These are phyloP conservation scores for Lagodon rhomboides DNA, from an alignment of 2,797 vertebrate species.

Conservation along the genomic window DNA sequence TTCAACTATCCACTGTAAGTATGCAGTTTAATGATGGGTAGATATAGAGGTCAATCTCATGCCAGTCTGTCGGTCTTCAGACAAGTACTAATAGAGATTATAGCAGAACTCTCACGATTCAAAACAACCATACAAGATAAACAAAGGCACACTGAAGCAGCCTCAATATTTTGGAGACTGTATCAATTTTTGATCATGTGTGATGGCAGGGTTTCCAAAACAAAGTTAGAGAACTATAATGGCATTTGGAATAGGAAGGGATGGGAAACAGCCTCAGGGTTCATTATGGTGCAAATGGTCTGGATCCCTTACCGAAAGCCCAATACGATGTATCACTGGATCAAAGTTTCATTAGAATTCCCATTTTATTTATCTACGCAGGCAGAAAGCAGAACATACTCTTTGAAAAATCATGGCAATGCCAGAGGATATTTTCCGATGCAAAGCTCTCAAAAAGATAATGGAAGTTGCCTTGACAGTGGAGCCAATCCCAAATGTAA, in stretches of 20 bases:
- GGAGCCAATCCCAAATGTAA: conserved; percentile 45
- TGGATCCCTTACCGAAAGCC: conserved; percentile 26
- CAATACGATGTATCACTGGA: conserved; percentile 48
- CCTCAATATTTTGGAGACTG: too few relatives aligned
- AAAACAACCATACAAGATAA: too few relatives aligned
- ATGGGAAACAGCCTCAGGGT: conserved; percentile 24
- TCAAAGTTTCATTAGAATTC: conserved; percentile 57
- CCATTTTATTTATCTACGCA: conserved; percentile 58
- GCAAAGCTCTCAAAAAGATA: conserved; percentile 56
- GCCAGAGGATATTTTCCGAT: conserved; percentile 51
- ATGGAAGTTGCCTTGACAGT: conserved; percentile 55
- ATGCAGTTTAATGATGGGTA: too few relatives aligned
- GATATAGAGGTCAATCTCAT: neutral
- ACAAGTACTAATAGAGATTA: neutral
- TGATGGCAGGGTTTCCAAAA: neutral
- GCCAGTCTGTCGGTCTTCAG: neutral
- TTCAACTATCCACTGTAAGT: too few relatives aligned
- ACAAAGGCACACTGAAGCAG: too few relatives aligned
- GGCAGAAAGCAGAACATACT: conserved; percentile 45
- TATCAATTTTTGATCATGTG: conserved; percentile 11
- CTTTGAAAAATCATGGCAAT: conserved; percentile 36
- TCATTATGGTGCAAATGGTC: conserved; percentile 48
- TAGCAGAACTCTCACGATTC: too few relatives aligned
- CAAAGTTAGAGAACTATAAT: conserved; percentile 8
- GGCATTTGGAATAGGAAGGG: conserved; percentile 12